phyloP scores from a whole-genome alignment of 2,888 invertebrate genomes.

The Mesopsocus fuscifrons region DNA sequence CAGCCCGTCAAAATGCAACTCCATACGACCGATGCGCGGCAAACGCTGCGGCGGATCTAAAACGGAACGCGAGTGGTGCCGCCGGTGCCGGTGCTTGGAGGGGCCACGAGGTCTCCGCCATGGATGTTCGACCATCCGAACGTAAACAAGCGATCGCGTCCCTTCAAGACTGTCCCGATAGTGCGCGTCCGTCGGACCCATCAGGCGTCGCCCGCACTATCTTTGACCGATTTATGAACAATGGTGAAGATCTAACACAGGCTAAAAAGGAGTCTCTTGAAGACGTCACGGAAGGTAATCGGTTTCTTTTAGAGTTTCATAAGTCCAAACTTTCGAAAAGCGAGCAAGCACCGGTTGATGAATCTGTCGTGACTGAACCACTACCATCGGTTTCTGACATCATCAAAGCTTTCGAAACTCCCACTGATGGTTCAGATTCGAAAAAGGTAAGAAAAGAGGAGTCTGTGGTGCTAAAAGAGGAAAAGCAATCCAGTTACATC shows the following conservation, averaged over 20 bases:
- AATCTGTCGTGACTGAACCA: background rate
- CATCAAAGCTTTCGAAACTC: slow-evolving; percentile 1
- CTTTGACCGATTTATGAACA: background rate
- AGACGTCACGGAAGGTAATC: too few relatives aligned
- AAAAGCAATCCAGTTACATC: slow-evolving; percentile 17
- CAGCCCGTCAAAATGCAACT: slow-evolving; percentile 7
- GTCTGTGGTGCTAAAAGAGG: slow-evolving; percentile 3
- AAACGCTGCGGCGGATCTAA: background rate
- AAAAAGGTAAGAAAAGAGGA: slow-evolving; percentile 7
- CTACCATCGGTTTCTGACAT: background rate
- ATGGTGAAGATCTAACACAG: background rate
- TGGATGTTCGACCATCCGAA: background rate
- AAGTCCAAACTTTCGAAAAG: too few relatives aligned
- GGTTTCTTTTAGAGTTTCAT: too few relatives aligned
- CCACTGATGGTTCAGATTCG: background rate
- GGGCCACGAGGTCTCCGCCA: slow-evolving; percentile 1
- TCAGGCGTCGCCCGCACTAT: background rate
- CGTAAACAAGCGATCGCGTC: background rate
- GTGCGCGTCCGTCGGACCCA: too few relatives aligned
- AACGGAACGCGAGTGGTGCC: background rate
- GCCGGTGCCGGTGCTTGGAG: background rate
- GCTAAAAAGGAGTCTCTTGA: background rate
- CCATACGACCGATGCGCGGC: background rate
- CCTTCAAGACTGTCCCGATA: background rate
- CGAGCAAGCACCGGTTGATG: too few relatives aligned